These are phyloP conservation scores for Actinostola sp. DNA, from an alignment of 92 coral and sea anemone genomes.

Conservation along the genomic window DNA sequence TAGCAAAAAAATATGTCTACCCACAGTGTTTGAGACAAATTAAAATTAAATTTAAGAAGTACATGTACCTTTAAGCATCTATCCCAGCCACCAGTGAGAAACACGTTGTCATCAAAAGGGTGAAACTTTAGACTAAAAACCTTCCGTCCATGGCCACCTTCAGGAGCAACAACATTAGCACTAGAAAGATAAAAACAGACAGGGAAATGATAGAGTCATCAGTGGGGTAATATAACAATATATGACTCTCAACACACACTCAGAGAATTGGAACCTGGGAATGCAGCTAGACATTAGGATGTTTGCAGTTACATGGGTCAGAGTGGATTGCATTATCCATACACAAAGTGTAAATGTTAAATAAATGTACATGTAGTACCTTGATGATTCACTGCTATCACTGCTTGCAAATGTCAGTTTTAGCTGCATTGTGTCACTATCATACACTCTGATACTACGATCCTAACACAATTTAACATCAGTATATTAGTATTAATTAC, in stretches of 20 bases:
- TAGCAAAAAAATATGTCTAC: neutral
- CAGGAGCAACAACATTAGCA: conserved; percentile 63
- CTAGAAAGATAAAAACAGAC: conserved; percentile 30
- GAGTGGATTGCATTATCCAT: neutral
- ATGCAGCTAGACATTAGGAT: too few species aligned
- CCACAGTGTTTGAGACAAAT: neutral
- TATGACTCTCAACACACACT: too few species aligned
- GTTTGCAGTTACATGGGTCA: too few species aligned
- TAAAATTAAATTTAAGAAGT: neutral
- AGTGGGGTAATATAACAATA: too few species aligned
- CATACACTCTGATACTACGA: conserved; percentile 84
- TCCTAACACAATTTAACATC: too few species aligned
- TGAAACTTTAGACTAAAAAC: conserved; percentile 92
- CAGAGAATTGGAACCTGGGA: too few species aligned
- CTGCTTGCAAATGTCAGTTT: conserved; percentile 84
- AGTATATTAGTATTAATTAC: too few species aligned
- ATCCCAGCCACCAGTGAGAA: conserved; percentile 98
- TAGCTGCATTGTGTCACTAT: conserved; percentile 72
- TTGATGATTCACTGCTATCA: conserved; percentile 44
- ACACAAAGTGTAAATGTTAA: too few species aligned
- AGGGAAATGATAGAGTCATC: too few species aligned
- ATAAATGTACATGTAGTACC: too few species aligned
- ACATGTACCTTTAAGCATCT: conserved; percentile 81
- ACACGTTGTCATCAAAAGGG: conserved; percentile 97
- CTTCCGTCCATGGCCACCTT: conserved; percentile 94